These are phyloP conservation scores for Propithecus perrieri DNA, from an alignment of 2,797 vertebrate species.

Conservation along the genomic window DNA sequence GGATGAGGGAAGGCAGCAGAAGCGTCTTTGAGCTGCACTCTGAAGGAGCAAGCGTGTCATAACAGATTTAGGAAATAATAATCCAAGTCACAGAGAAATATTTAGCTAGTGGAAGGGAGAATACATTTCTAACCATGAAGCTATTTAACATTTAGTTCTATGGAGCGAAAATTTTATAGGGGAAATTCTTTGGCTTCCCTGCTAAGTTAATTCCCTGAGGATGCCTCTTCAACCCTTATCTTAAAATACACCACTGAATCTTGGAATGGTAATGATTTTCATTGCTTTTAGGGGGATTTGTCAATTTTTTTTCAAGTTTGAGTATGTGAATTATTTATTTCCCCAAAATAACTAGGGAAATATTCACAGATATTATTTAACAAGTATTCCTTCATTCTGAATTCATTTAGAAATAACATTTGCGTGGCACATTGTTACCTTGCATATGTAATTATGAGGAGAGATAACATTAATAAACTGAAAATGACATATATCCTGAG, in stretches of 20 bases:
- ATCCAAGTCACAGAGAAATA: slow-evolving; percentile 51
- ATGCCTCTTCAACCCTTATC: slow-evolving; percentile 50
- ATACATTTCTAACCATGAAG: slow-evolving; percentile 53
- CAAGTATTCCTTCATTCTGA: slow-evolving; percentile 27
- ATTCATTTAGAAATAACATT: slow-evolving; percentile 60
- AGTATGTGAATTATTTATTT: slow-evolving; percentile 72
- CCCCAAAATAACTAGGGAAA: slow-evolving; percentile 37
- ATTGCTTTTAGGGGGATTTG: slow-evolving; percentile 47
- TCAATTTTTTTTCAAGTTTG: slow-evolving; percentile 21
- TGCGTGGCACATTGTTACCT: neutral
- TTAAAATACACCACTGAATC: slow-evolving; percentile 68
- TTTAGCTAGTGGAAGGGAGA: slow-evolving; percentile 47
- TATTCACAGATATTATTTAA: slow-evolving; percentile 58
- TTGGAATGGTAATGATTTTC: slow-evolving; percentile 55
- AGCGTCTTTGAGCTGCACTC: neutral
- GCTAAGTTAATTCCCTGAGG: slow-evolving; percentile 62
- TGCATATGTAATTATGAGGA: slow-evolving; percentile 11
- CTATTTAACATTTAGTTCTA: slow-evolving; percentile 57
- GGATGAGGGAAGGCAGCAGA: neutral
- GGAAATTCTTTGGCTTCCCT: slow-evolving; percentile 62
- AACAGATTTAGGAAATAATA: slow-evolving; percentile 47
- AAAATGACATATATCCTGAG: neutral
- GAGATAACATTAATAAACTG: neutral
- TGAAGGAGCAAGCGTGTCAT: neutral
- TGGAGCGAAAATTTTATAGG: slow-evolving; percentile 20